Conservation (phyloP, 2,113 vertebrate species). For the Ailurus styani region DNA sequence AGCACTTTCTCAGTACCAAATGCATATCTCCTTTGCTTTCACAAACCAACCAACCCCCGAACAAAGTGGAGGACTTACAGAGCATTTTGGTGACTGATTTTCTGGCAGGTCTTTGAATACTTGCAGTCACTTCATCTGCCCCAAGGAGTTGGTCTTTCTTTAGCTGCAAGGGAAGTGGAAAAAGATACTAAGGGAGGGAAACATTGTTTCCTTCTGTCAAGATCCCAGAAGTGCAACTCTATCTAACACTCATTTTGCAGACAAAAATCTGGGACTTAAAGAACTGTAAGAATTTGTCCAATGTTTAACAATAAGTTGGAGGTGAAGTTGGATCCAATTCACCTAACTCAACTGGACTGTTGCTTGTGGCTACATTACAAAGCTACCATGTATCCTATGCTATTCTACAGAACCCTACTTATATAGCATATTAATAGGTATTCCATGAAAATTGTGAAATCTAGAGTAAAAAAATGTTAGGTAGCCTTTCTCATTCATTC, state of each 20-base stretch:
- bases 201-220: background rate
- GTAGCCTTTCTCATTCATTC: background rate
- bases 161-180: conserved; percentile 68
- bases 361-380: background rate
- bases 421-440: background rate
- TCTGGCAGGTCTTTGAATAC: conserved; percentile 80
- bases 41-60: background rate
- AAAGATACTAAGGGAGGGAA: conserved; percentile 26
- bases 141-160: conserved; percentile 79
- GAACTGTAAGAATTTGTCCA: background rate
- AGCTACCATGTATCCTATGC: background rate
- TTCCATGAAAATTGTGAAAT: background rate
- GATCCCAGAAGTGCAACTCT: background rate
- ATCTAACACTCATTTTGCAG: background rate
- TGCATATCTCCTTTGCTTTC: background rate
- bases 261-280: background rate
- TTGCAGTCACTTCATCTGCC: conserved; percentile 77
- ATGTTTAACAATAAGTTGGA: background rate
- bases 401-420: background rate
- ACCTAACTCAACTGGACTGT: background rate
- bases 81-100: conserved; percentile 86
- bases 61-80: conserved; percentile 72
- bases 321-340: background rate
- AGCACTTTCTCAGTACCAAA: background rate
- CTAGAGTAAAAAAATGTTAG: background rate